These are phyloP conservation scores for Busseola fusca DNA, from an alignment of 2,888 invertebrate genomes.

Conservation along the genomic window DNA sequence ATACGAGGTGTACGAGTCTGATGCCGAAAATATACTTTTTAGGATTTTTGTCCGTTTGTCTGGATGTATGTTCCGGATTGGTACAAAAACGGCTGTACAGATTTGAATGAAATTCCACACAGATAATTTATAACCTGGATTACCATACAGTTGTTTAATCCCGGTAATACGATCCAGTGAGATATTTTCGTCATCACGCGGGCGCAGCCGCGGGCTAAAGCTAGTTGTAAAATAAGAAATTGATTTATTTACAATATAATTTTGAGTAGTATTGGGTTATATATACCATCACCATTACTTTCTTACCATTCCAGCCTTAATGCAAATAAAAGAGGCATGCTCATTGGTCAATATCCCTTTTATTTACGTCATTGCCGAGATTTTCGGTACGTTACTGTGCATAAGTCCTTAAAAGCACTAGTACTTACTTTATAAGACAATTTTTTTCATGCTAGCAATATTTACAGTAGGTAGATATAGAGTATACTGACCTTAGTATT, in stretches of 20 bases:
- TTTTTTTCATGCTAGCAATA: slow-evolving; percentile 11
- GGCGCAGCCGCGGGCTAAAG: background rate
- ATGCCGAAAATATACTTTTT: background rate
- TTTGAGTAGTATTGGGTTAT: background rate
- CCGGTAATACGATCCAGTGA: background rate
- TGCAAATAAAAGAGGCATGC: background rate
- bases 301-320: background rate
- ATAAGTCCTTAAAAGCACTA: background rate
- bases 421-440: background rate
- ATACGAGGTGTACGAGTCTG: background rate
- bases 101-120: background rate
- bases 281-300: background rate
- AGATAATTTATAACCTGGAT: background rate
- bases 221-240: background rate
- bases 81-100: background rate
- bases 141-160: background rate
- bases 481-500: slow-evolving; percentile 74
- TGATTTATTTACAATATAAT: background rate
- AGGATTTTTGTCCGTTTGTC: background rate
- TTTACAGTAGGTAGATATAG: slow-evolving; percentile 31
- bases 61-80: background rate
- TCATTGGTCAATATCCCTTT: background rate
- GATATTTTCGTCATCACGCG: background rate
- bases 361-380: background rate
- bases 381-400: background rate